Percentiles rank a stretch among this genome's conserved stretches.
Evolutionary conservation across 2,113 vertebrate species (phyloP).

Genomic region (Nymphicus hollandicus): DNA sequence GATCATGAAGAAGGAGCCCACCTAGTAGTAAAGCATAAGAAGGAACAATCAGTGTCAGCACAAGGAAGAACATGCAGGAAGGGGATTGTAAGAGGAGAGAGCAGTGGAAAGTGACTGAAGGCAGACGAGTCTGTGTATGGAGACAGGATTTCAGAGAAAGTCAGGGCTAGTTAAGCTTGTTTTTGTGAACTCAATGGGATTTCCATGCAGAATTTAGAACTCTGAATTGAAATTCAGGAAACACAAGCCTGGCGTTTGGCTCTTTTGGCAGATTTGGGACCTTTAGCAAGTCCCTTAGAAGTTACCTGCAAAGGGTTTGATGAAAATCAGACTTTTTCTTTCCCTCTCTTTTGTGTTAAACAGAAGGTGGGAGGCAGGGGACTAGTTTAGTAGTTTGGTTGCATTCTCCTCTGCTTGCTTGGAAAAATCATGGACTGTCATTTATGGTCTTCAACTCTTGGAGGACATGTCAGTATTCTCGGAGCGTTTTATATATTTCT

Average conservation of each 20-base stretch:
- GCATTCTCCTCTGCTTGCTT: background rate
- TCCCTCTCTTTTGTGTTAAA: background rate
- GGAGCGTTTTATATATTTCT: background rate
- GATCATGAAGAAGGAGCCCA: slow-evolving; percentile 73
- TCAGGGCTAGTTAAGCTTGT: background rate
- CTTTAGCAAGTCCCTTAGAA: background rate
- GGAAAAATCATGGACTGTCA: background rate
- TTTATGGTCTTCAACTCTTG: background rate
- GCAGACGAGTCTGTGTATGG: background rate
- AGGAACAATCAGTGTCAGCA: background rate
- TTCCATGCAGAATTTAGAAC: background rate
- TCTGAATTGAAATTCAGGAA: background rate
- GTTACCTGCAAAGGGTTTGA: background rate
- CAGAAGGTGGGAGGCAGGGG: background rate
- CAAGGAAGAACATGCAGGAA: background rate
- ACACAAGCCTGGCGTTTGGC: background rate
- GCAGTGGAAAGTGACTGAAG: background rate
- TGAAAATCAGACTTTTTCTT: background rate
- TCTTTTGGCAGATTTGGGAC: background rate
- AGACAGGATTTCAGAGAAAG: background rate
- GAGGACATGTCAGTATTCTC: background rate
- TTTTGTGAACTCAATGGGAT: background rate
- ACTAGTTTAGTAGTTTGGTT: background rate
- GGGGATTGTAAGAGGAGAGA: background rate
- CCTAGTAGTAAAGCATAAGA: background rate